These are phyloP conservation scores for Acanthurus leucopareius DNA, from an alignment of 2,797 vertebrate species.

Conservation along the genomic window DNA sequence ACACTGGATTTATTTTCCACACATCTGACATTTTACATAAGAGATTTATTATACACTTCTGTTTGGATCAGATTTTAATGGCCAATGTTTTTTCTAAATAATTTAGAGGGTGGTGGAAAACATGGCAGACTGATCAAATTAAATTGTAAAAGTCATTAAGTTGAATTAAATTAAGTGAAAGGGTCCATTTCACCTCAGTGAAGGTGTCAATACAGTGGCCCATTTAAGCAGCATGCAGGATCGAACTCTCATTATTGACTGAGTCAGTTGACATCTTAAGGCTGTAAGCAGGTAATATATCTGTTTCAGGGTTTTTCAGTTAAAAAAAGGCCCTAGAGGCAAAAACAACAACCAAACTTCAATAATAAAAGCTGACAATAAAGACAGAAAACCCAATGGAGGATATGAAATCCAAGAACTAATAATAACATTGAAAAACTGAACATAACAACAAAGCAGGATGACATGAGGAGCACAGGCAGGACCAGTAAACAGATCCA, in stretches of 20 bases:
- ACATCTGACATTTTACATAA: background rate
- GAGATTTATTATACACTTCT: background rate
- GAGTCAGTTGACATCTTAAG: background rate
- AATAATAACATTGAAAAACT: too few relatives aligned
- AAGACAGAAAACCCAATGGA: too few relatives aligned
- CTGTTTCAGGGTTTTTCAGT: background rate
- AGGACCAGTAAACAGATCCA: too few relatives aligned
- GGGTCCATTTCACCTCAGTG: constrained; percentile 1
- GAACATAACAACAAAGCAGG: too few relatives aligned
- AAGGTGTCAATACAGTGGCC: background rate
- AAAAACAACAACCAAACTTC: too few relatives aligned
- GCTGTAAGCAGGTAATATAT: background rate
- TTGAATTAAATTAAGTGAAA: constrained; percentile 1
- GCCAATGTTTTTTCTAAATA: background rate
- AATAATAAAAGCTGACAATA: too few relatives aligned
- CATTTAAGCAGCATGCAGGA: background rate
- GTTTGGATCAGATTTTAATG: background rate
- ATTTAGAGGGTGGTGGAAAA: background rate
- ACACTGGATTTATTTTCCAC: background rate
- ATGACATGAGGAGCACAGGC: too few relatives aligned
- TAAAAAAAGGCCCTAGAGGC: too few relatives aligned
- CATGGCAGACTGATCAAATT: background rate
- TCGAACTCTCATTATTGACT: background rate
- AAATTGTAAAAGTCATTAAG: background rate
- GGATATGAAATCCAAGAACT: too few relatives aligned